Evolutionary conservation across 2,888 invertebrate genomes (phyloP).

Genomic region (Melieria picta): DNA sequence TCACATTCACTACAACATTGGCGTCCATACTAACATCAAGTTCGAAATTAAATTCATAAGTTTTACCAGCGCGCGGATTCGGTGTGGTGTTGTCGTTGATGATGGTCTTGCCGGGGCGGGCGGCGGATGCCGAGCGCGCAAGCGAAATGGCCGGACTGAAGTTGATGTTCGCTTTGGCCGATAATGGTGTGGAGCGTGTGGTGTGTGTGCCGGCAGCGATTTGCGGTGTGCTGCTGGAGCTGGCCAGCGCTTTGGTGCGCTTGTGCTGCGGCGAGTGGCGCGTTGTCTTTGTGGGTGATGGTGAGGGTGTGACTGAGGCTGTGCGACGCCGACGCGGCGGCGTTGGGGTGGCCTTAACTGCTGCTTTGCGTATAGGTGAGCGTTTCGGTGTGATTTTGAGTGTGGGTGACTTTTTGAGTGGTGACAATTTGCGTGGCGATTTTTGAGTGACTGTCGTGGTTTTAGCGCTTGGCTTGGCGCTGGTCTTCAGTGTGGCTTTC

Average conservation of each 20-base stretch:
- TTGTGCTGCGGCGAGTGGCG: constrained; percentile 24
- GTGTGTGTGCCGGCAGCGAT: constrained; percentile 12
- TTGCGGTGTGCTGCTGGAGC: neutral
- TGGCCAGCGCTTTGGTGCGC: constrained; percentile 31
- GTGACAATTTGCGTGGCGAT: constrained; percentile 14
- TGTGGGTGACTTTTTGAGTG: neutral
- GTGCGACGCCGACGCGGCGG: constrained; percentile 3
- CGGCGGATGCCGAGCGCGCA: constrained; percentile 26
- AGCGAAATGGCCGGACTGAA: constrained; percentile 55
- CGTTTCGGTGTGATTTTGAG: constrained; percentile 1
- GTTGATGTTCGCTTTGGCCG: constrained; percentile 51
- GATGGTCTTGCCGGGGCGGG: constrained; percentile 59
- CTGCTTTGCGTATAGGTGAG: constrained; percentile 18
- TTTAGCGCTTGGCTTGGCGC: constrained; percentile 17
- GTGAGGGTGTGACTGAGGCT: constrained; percentile 43
- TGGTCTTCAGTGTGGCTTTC: constrained; percentile 21
- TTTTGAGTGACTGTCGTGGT: neutral
- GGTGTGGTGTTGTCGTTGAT: constrained; percentile 63
- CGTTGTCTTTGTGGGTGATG: constrained; percentile 36
- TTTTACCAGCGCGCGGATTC: constrained; percentile 59
- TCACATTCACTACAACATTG: constrained; percentile 65
- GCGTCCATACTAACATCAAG: constrained; percentile 66
- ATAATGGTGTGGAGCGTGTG: constrained; percentile 45
- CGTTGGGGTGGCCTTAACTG: constrained; percentile 19
- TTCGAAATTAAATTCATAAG: constrained; percentile 65